Evolutionary conservation across 30 jellyfish, hydroid and myxozoan genomes (phyloP).

Genomic region (Rhopilema esculentum): DNA sequence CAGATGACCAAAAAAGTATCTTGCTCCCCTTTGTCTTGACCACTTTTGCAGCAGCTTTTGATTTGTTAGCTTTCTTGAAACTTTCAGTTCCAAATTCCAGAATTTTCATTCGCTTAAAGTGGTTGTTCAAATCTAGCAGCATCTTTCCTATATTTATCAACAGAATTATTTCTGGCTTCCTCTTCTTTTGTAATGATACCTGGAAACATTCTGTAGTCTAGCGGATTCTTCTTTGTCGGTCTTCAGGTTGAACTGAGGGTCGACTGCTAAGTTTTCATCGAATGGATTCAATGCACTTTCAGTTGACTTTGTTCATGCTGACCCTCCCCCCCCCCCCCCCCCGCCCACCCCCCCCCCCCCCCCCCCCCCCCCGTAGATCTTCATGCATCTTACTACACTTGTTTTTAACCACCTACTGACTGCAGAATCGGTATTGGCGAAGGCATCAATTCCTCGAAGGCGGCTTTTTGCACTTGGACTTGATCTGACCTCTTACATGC

Average conservation of each 20-base stretch:
- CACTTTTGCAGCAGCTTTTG: conserved; percentile 43
- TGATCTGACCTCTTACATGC: too few species aligned
- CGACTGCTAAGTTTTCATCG: not conserved
- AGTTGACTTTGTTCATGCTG: conserved; percentile 33
- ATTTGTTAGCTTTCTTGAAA: too few species aligned
- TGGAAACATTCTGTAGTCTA: not conserved
- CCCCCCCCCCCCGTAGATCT: conserved; percentile 22
- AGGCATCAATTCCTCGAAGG: too few species aligned
- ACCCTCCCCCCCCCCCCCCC: too few species aligned
- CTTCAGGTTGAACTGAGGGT: not conserved
- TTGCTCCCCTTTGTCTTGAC: conserved; percentile 34
- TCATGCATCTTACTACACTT: conserved; percentile 30
- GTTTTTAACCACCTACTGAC: too few species aligned
- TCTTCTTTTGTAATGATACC: not conserved
- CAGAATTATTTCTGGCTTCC: too few species aligned
- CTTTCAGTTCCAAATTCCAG: conserved; percentile 20
- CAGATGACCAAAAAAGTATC: conserved; percentile 29
- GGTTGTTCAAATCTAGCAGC: conserved; percentile 34
- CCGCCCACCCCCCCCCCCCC: too few species aligned
- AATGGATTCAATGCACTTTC: conserved; percentile 30
- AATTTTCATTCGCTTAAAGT: conserved; percentile 32
- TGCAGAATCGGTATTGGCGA: too few species aligned
- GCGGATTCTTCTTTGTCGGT: not conserved
- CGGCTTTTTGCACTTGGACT: too few species aligned
- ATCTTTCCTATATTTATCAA: too few species aligned